Conservation (phyloP, 2,797 vertebrate species). For the Falco columbarius region DNA sequence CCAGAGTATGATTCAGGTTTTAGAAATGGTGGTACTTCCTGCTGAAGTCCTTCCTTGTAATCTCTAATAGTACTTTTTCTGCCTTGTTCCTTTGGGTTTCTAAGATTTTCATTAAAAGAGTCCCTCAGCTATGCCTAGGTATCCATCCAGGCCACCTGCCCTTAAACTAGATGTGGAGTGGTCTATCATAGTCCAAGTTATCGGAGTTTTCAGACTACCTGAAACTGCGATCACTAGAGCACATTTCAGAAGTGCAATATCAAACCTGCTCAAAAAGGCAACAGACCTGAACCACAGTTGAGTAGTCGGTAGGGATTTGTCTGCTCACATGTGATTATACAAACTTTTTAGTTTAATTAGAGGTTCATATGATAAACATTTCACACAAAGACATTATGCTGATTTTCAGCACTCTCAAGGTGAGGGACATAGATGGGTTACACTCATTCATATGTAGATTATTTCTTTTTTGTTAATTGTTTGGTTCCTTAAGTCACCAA, state of each 20-base stretch:
- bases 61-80: not conserved
- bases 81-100: not conserved
- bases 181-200: not conserved
- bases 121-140: not conserved
- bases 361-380: not conserved
- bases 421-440: not conserved
- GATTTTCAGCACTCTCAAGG: not conserved
- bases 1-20: not conserved
- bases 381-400: not conserved
- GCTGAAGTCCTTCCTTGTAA: not conserved
- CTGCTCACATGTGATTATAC: conserved; percentile 2
- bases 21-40: not conserved
- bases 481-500: not conserved
- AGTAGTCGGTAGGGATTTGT: conserved; percentile 7
- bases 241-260: not conserved
- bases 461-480: not conserved
- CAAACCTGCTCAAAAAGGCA: not conserved
- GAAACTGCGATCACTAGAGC: not conserved
- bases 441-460: not conserved
- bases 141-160: not conserved
- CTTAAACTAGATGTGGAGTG: not conserved
- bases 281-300: not conserved
- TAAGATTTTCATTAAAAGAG: not conserved
- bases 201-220: not conserved
- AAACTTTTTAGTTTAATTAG: conserved; percentile 16